These are phyloP conservation scores for Carassius auratus DNA, from an alignment of 2,113 vertebrate genomes.

Conservation along the genomic window DNA sequence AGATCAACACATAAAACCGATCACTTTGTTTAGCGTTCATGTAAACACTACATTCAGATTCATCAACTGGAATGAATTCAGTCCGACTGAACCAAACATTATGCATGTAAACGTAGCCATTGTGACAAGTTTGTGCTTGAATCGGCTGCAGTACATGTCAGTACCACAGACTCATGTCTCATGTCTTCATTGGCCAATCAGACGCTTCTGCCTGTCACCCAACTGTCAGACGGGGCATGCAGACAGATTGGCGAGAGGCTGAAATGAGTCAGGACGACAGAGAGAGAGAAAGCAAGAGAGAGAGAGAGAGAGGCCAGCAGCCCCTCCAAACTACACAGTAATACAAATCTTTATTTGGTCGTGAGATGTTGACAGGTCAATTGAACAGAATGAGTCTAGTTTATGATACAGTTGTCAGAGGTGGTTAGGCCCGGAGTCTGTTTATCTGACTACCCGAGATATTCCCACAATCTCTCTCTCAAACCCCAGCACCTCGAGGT, in stretches of 20 bases:
- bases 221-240: constrained; percentile 80
- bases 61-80: no score
- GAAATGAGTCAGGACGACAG: constrained; percentile 28
- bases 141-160: not conserved
- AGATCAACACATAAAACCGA: no score
- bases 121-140: not conserved
- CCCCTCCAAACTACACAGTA: constrained; percentile 84
- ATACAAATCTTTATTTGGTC: constrained; percentile 94
- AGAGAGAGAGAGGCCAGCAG: constrained; percentile 34
- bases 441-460: constrained; percentile 85
- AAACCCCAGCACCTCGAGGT: constrained; percentile 90
- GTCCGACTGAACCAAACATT: no score
- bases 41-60: no score
- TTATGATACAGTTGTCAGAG: constrained; percentile 94
- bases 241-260: constrained; percentile 79
- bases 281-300: not conserved
- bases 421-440: constrained; percentile 89
- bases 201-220: constrained; percentile 83
- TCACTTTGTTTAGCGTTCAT: no score
- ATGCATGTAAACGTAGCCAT: not conserved
- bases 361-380: constrained; percentile 92
- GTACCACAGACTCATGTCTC: constrained; percentile 2
- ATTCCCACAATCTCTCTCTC: constrained; percentile 90
- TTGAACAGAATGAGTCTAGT: constrained; percentile 92
- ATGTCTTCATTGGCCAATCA: constrained; percentile 71